Evolutionary conservation across 53 echinoderm and acorn worm species (phyloP), one percentile per base, ranked within the genome.

Genomic region (Stichopus horrens): DNA sequence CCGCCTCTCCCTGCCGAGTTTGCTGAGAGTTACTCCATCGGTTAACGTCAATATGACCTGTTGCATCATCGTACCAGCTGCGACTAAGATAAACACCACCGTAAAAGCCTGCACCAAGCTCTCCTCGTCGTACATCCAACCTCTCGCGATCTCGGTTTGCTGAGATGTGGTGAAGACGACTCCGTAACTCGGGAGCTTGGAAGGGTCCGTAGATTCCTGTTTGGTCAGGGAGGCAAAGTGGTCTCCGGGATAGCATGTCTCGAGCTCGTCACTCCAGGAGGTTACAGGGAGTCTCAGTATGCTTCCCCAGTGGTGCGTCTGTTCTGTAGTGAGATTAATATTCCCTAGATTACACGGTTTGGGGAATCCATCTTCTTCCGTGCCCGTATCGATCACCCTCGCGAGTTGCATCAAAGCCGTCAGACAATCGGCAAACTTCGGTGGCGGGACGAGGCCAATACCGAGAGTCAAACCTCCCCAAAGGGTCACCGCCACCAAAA

Each of bases 121-220:
- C 16, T 54, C 55, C 0, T 87, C 75, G 16, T 75, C 87, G 57
- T 87, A 87, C 87, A 87, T 87, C 87, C 87, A 87, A 20, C 87
- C 87, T 1, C 75, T 51, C 14, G 87, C 74, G 18, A 87, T 74
- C 75, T 87, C 87, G 8, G 53, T 19, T 19, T 87, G 87, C 21
- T 87, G 74, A 8, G 74, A 74, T 9, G 75, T 54, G 5, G 74
- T 87, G n/a, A 75, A 87, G 2, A 75, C 55, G 54, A 74, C 58
- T 4, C 75, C 74, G 71, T 74, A 87, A 22, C 55, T 54, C 52
- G 74, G 74, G 8, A 74, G 54, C 11, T 87, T 87, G 9, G 75
- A 73, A 18, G 87, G 37, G 52, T 74, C 75, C 52, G 54, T 52
- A 4, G 74, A 18, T 11, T 55, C 58, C 52, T 87, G 74, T 18